Percentiles rank a stretch among this genome's conserved stretches.
Evolutionary conservation across 1,140 invertebrate species (phyloP).

Genomic region (Trichogramma pretiosum): DNA sequence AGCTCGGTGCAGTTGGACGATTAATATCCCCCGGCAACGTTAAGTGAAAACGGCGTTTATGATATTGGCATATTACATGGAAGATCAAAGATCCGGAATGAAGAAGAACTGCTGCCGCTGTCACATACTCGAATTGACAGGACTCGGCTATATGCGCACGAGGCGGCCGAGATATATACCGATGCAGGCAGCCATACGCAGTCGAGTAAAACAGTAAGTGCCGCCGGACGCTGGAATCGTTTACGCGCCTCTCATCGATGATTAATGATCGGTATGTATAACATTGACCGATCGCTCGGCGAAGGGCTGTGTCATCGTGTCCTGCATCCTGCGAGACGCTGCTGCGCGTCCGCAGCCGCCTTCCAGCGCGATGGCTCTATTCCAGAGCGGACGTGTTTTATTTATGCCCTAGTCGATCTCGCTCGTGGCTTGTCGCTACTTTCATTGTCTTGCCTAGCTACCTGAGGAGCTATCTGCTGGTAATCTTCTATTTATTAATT

Average conservation of each 20-base stretch:
- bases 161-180: neutral
- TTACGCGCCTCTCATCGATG: conserved; percentile 22
- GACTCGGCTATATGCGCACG: too few relatives aligned
- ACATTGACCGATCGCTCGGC: conserved; percentile 10
- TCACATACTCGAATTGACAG: conserved; percentile 6
- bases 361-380: conserved; percentile 13
- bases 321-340: too few relatives aligned
- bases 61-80: conserved; percentile 6
- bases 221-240: conserved; percentile 12
- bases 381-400: too few relatives aligned
- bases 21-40: too few relatives aligned
- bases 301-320: conserved; percentile 35
- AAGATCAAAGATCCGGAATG: neutral
- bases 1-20: too few relatives aligned
- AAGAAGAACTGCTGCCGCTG: neutral
- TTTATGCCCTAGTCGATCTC: too few relatives aligned
- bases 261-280: conserved; percentile 36
- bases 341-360: conserved; percentile 8
- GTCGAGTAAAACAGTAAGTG: conserved; percentile 13
- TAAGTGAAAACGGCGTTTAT: neutral
- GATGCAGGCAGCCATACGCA: too few relatives aligned
- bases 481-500: too few relatives aligned
- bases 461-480: too few relatives aligned
- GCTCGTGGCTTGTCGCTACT: too few relatives aligned
- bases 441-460: too few relatives aligned